Evolutionary conservation across 1,140 invertebrate species (phyloP).

Genomic region (Brachionus plicatilis): DNA sequence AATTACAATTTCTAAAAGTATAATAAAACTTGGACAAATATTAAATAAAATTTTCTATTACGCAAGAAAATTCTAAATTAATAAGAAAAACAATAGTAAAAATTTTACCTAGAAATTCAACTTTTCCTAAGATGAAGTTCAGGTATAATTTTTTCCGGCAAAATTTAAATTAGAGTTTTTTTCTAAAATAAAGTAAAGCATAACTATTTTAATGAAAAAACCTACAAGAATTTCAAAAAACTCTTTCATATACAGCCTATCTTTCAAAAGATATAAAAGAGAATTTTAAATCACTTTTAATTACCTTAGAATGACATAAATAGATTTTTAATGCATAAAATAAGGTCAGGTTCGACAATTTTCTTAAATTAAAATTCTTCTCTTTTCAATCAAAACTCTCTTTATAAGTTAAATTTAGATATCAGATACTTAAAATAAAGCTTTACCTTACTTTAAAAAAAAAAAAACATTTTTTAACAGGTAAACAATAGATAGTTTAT

Average conservation of each 20-base stretch:
- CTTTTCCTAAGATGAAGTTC: background rate
- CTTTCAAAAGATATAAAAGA: background rate
- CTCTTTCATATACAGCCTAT: background rate
- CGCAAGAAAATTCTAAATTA: background rate
- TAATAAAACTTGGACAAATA: background rate
- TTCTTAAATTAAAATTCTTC: background rate
- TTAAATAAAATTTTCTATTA: background rate
- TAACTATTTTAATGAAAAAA: too few species aligned
- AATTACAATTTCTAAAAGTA: background rate
- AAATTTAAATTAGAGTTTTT: too few species aligned
- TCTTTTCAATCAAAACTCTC: background rate
- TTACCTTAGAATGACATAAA: conserved; percentile 1
- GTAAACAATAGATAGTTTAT: background rate
- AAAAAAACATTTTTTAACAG: background rate
- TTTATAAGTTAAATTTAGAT: background rate
- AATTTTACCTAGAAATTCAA: background rate
- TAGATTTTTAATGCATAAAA: background rate
- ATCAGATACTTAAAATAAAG: background rate
- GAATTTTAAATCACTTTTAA: background rate
- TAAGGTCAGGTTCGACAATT: background rate
- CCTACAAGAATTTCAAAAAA: background rate
- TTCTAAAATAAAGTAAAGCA: too few species aligned
- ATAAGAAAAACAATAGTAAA: background rate
- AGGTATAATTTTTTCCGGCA: too few species aligned
- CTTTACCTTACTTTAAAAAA: background rate